Evolutionary conservation across 2,113 vertebrate species (phyloP).

Genomic region (Pangasianodon hypophthalmus): DNA sequence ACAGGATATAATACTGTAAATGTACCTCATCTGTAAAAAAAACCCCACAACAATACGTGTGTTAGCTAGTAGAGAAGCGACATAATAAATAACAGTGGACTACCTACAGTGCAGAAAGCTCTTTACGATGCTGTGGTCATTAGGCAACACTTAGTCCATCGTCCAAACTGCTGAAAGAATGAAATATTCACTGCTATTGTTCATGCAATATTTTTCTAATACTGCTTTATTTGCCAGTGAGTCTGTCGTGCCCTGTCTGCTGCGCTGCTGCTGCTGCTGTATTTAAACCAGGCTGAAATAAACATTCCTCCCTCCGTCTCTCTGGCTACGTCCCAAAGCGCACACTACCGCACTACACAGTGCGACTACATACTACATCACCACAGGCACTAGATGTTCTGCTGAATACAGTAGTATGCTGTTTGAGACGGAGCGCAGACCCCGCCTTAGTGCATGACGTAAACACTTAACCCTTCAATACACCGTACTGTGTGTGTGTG

Average conservation of each 20-base stretch:
- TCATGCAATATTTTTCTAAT: background rate
- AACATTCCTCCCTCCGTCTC: conserved; percentile 36
- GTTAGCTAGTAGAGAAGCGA: background rate
- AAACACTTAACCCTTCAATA: conserved; percentile 31
- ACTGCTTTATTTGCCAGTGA: background rate
- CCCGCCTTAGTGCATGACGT: conserved; percentile 42
- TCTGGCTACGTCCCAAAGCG: background rate
- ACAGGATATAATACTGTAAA: conserved; percentile 40
- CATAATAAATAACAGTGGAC: background rate
- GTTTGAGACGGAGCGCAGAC: background rate
- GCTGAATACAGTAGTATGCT: background rate
- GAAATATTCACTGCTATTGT: background rate
- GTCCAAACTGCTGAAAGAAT: background rate
- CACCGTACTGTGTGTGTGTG: background rate
- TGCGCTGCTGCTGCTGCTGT: conserved; percentile 35
- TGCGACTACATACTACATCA: background rate
- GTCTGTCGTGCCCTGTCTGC: background rate
- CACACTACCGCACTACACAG: background rate
- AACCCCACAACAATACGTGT: background rate
- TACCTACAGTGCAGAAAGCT: conserved; percentile 47
- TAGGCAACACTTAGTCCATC: conserved; percentile 21
- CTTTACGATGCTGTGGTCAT: conserved; percentile 18
- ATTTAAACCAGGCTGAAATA: conserved; percentile 57
- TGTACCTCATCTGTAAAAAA: background rate
- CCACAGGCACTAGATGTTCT: background rate